Conservation (phyloP, 2,113 vertebrate species). For the Sarotherodon lohbergeri region DNA sequence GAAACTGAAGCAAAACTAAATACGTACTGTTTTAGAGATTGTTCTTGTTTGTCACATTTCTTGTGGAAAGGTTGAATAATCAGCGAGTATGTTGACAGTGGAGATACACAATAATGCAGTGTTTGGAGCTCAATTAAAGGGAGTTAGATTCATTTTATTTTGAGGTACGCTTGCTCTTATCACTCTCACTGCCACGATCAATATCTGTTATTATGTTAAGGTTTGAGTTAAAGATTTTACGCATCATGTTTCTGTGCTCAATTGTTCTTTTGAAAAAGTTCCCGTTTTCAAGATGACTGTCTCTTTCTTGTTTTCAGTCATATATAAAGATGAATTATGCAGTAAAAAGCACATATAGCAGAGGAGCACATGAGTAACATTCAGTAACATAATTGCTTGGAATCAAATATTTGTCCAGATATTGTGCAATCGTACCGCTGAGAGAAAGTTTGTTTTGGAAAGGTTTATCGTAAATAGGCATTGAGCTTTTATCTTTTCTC, state of each 20-base stretch:
- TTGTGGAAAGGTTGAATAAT: not conserved
- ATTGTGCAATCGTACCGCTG: not conserved
- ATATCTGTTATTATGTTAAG: not conserved
- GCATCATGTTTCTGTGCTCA: not conserved
- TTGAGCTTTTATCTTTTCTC: not conserved
- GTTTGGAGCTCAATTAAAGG: not conserved
- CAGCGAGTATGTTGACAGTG: not conserved
- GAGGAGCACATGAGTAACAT: not conserved
- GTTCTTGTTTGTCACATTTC: constrained; percentile 5
- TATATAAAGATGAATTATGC: not conserved
- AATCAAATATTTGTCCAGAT: not conserved
- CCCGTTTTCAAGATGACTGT: not conserved
- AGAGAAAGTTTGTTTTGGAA: not conserved
- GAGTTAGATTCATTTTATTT: not conserved
- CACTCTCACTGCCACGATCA: not conserved
- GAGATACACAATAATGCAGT: not conserved
- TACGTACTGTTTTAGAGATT: constrained; percentile 10
- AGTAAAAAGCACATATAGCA: not conserved
- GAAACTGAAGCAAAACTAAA: constrained; percentile 48
- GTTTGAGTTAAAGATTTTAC: not conserved
- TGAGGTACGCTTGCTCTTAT: not conserved
- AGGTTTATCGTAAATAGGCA: constrained; percentile 8
- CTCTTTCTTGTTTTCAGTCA: not conserved
- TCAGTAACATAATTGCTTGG: not conserved
- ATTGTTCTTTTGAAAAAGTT: not conserved